Evolutionary conservation across 2,888 invertebrate species (phyloP), one percentile per base, ranked within the genome.

Genomic region (Strigamia crassipes): DNA sequence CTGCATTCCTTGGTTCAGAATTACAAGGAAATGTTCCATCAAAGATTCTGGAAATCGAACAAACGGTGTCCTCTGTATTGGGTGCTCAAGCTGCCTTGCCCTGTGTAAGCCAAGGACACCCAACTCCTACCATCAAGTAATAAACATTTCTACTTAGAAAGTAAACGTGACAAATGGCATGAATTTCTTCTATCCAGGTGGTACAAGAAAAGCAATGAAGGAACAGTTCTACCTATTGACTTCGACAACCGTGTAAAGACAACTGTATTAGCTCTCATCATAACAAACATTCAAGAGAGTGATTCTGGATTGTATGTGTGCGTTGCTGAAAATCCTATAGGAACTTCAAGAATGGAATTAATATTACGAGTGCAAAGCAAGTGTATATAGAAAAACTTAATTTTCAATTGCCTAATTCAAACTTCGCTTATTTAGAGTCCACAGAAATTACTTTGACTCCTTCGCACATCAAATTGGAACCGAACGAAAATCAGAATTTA

Each of bases 41-140:
- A 5, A 61, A 61, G n/a, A 61, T 61, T 21, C 61, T 61, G n/a
- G 61, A 61, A 15, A 61, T 61, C 2, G 61, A 61, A 3, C 18
- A 18, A 23, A 61, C 61, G 2, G 21, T 61, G 18, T 18, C 23
- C 3, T 2, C 61, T 10, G 61, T 23, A 15, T 2, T 61, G 10
- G 61, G 61, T 2, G 10, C 1, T 61, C 21, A 18, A 61, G 23
- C 23, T 15, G 18, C 21, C 9, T 61, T 61, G 10, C 61, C 61
- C 10, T 61, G 61, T 61, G 61, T 61, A 18, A 23, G 10, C 23
- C 61, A 61, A 61, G 61, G 61, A 10, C 61, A 61, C 18, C 61
- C 61, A 23, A 61, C 61, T 61, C 61, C 61, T 61, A 61, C 23
- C 23, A 61, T 61, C n/a, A 61, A 61, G 61, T 61, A 61, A 18